phyloP scores from a whole-genome alignment of 2,113 vertebrate species.

The Odontesthes bonariensis region DNA sequence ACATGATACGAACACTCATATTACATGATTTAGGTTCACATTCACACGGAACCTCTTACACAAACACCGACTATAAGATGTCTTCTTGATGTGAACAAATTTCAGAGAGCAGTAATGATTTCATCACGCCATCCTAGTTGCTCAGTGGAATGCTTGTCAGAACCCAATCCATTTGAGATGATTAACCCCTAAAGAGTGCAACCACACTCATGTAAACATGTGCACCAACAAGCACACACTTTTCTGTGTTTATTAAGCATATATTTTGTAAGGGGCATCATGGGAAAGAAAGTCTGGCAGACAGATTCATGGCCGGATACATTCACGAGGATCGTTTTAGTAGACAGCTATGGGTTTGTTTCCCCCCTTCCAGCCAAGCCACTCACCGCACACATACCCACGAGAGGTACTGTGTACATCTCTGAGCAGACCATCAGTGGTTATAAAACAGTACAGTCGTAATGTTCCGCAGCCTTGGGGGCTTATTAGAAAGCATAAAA shows the following conservation, averaged over 20 bases:
- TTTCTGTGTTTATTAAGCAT: conserved; percentile 68
- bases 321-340: conserved; percentile 70
- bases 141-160: conserved; percentile 76
- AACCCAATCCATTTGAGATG: conserved; percentile 58
- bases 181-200: conserved; percentile 53
- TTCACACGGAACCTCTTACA: not conserved
- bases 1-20: conserved; percentile 16
- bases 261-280: conserved; percentile 65
- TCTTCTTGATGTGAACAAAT: conserved; percentile 38
- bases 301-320: conserved; percentile 73
- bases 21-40: conserved; percentile 55
- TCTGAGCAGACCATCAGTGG: conserved; percentile 72
- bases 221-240: not conserved
- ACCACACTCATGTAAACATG: not conserved
- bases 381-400: conserved; percentile 23
- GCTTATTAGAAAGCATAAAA: conserved; percentile 85
- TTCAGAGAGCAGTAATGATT: conserved; percentile 61
- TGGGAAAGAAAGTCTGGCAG: conserved; percentile 62
- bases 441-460: conserved; percentile 81
- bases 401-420: conserved; percentile 61
- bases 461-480: conserved; percentile 78
- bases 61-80: not conserved
- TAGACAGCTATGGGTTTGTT: conserved; percentile 49
- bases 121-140: conserved; percentile 39
- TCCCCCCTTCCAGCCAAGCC: not conserved